Evolutionary conservation across 1,140 invertebrate genomes (phyloP).

Genomic region (Drosophila tsacasi): DNA sequence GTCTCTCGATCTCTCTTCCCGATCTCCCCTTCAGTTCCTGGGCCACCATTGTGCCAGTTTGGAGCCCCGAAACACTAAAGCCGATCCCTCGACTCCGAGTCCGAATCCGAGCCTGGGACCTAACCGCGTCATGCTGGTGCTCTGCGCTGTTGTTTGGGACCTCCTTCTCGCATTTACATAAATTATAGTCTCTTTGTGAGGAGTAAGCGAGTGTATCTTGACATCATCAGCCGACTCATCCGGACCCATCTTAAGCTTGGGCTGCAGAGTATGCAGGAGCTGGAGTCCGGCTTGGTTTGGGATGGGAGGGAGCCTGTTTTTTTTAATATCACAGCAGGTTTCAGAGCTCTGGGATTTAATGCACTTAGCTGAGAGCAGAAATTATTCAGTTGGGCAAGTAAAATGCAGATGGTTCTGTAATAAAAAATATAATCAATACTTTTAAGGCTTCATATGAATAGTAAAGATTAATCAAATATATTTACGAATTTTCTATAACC

Average conservation of each 20-base stretch:
- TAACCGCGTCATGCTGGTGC: slow-evolving; percentile 54
- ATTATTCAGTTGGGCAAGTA: background rate
- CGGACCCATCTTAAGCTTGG: slow-evolving; percentile 7
- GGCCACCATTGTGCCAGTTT: slow-evolving; percentile 57
- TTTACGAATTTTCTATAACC: background rate
- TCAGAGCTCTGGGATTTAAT: background rate
- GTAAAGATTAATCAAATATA: background rate
- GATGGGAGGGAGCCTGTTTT: background rate
- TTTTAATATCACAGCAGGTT: slow-evolving; percentile 31
- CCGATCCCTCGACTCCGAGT: slow-evolving; percentile 23
- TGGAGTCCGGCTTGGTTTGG: background rate
- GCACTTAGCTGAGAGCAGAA: background rate
- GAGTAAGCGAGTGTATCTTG: slow-evolving; percentile 28
- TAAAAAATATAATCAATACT: background rate
- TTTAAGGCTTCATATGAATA: background rate
- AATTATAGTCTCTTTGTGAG: slow-evolving; percentile 69
- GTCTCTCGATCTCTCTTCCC: slow-evolving; percentile 8
- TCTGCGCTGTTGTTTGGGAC: slow-evolving; percentile 16
- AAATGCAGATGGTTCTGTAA: background rate
- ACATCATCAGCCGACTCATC: slow-evolving; percentile 47
- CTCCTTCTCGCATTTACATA: slow-evolving; percentile 67
- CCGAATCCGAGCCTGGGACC: slow-evolving; percentile 1
- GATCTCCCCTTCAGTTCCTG: slow-evolving; percentile 8
- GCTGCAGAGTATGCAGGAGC: slow-evolving; percentile 5
- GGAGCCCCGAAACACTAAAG: slow-evolving; percentile 24